Evolutionary conservation across 2,797 vertebrate species (phyloP).

Genomic region (Anguilla pacifica): DNA sequence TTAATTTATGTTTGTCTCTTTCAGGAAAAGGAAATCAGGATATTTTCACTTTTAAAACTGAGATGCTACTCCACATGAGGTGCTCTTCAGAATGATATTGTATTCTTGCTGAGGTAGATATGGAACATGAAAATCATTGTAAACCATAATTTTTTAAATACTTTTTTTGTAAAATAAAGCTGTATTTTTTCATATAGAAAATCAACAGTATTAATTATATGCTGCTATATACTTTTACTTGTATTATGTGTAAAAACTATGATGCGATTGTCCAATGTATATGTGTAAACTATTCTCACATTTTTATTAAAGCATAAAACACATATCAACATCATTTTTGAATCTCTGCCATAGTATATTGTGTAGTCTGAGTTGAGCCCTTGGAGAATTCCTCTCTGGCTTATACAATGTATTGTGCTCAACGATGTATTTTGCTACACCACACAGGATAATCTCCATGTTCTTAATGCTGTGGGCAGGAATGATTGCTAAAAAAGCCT

Average conservation of each 20-base stretch:
- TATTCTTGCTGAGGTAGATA: constrained; percentile 41
- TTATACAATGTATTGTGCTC: not conserved
- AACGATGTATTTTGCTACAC: not conserved
- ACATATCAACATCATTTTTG: constrained; percentile 31
- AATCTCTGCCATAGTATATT: constrained; percentile 15
- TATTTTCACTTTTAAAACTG: constrained; percentile 81
- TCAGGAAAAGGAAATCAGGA: constrained; percentile 89
- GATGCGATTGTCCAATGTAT: constrained; percentile 76
- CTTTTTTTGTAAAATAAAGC: constrained; percentile 87
- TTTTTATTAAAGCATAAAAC: constrained; percentile 83
- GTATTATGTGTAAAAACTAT: constrained; percentile 80
- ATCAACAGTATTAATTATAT: constrained; percentile 80
- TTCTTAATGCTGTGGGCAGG: not conserved
- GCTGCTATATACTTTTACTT: constrained; percentile 78
- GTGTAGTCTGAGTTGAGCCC: not conserved
- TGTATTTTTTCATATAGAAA: constrained; percentile 94
- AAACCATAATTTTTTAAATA: constrained; percentile 64
- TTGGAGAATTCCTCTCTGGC: not conserved
- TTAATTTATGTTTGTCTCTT: constrained; percentile 39
- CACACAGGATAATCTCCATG: not conserved
- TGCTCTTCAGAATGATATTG: constrained; percentile 47
- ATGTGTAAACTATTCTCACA: constrained; percentile 81
- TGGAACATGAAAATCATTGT: constrained; percentile 61
- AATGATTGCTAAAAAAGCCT: not conserved
- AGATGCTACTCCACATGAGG: constrained; percentile 46